Evolutionary conservation across 1,140 invertebrate genomes (phyloP), one percentile per base, ranked within the genome.

Genomic region (Hesperophylax magnus): DNA sequence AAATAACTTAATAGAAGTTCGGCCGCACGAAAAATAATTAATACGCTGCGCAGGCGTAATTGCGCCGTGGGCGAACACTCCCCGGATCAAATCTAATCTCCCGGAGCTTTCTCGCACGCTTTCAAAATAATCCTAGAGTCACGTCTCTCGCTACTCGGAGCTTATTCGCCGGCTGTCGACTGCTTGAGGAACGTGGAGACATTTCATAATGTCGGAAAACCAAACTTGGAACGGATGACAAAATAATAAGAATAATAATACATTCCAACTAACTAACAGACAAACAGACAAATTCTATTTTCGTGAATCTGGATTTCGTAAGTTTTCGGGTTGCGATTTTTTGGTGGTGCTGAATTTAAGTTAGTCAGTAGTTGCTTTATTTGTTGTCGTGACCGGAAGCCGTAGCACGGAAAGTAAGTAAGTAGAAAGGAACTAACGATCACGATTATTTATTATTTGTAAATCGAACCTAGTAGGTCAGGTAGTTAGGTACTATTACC

Each of bases 201-300:
- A 34, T 67, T 22, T 67, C 31, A 11, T 67, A 67, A 67, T 15
- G 63, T 34, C 22, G 63, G 27, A 67, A 67, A 67, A 67, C 63
- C 11, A 15, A 47, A 22, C 22, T n/a, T 22, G 31, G 63, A 67
- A 67, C 24, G 63, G 63, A 34, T 67, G 63, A 67, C 63, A 67
- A 67, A 67, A 27, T 27, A n/a, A 31, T 34, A n/a, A 5, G 27
- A 34, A 34, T 8, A 39, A 9, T 39, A 39, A 39, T 39, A 27
- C 27, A 2, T 5, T 27, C 5, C 27, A 2, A 47, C 39, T 1
- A 47, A 47, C 39, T 47, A 47, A 47, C 39, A 47, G 11, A 27
- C 27, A 27, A 27, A 27, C 27, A 27, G 27, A 47, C 11, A 47
- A 11, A 47, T 47, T 47, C 39, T 47, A 14, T 47, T 6, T 47